These are phyloP conservation scores for Calameuta idolon DNA, from an alignment of 2,888 invertebrate species.

Conservation along the genomic window DNA sequence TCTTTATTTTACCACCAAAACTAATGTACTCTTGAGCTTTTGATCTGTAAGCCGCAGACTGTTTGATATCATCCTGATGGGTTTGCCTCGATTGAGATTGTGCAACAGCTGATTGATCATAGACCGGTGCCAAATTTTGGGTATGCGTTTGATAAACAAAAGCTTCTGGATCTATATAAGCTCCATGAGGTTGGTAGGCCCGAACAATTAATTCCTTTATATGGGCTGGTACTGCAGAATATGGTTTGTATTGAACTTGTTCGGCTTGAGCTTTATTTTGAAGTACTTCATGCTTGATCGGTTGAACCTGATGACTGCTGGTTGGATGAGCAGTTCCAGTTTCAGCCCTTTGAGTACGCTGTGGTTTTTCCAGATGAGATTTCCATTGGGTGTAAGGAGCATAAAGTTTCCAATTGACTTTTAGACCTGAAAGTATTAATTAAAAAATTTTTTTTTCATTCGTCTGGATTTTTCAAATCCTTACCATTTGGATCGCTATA, in stretches of 20 bases:
- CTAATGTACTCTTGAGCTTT: not conserved
- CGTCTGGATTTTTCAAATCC: not conserved
- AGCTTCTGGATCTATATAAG: slow-evolving; percentile 55
- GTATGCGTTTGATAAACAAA: slow-evolving; percentile 44
- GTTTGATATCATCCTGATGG: not conserved
- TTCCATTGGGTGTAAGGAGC: slow-evolving; percentile 46
- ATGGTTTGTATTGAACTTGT: slow-evolving; percentile 47
- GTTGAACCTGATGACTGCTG: slow-evolving; percentile 9
- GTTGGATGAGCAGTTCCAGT: slow-evolving; percentile 18
- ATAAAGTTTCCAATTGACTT: slow-evolving; percentile 53
- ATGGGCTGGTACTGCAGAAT: slow-evolving; percentile 46
- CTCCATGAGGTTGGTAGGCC: slow-evolving; percentile 47
- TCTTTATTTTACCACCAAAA: not conserved
- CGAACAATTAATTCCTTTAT: slow-evolving; percentile 52
- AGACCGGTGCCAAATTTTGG: not conserved
- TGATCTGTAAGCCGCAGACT: not conserved
- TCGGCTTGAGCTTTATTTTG: not conserved
- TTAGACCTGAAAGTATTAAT: slow-evolving; percentile 44
- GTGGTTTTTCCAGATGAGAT: slow-evolving; percentile 37
- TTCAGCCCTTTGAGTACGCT: slow-evolving; percentile 42
- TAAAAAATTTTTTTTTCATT: too few relatives aligned
- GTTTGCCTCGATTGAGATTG: not conserved
- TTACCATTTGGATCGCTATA: slow-evolving; percentile 57
- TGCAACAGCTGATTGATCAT: not conserved
- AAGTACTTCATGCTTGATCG: not conserved